Evolutionary conservation across 2,113 vertebrate genomes (phyloP), one percentile per base, ranked within the genome.

Genomic region (Laterallus jamaicensis): DNA sequence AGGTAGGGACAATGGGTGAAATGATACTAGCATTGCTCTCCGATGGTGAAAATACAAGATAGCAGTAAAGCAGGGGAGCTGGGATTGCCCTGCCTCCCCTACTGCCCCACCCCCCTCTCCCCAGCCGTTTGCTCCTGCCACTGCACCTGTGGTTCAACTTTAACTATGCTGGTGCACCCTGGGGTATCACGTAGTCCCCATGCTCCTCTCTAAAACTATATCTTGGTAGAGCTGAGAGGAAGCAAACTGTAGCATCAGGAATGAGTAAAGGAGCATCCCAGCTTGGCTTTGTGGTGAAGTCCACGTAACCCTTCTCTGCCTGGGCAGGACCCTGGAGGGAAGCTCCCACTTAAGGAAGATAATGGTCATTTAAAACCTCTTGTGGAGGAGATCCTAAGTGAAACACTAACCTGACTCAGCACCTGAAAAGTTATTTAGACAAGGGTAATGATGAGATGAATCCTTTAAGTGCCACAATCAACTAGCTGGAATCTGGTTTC

Each of bases 381-480:
- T 28, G n/a, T 59, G 55, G 80, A 81, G 86, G 73, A 71, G 37
- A 32, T 66, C 18, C 62, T 59, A 76, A 82, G 92, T 47, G 29
- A 83, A 90, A 79, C 0, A 5, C 22, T 24, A 91, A 85, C 25
- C 42, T n/a, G 66, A 64, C 69, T 66, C 63, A 62, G 50, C 59
- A 54, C 59, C 55, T 69, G 13, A 59, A 60, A 91, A 92, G 74
- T 94, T 97, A 94, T 85, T 96, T 91, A 89, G 94, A 82, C 81
- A 91, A 68, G 58, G 28, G 77, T 91, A 89, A 95, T 95, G 62
- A 92, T 0, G 10, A 95, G 80, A 86, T 1, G 8, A 94, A 89
- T n/a, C 69, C 70, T 11, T 75, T 35, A 97, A 96, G 78, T 80
- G 92, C 67, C 63, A 79, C 86, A 96, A 94, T 96, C 92, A 95